phyloP scores from a whole-genome alignment of 2,113 vertebrate species.

The Etheostoma cragini region DNA sequence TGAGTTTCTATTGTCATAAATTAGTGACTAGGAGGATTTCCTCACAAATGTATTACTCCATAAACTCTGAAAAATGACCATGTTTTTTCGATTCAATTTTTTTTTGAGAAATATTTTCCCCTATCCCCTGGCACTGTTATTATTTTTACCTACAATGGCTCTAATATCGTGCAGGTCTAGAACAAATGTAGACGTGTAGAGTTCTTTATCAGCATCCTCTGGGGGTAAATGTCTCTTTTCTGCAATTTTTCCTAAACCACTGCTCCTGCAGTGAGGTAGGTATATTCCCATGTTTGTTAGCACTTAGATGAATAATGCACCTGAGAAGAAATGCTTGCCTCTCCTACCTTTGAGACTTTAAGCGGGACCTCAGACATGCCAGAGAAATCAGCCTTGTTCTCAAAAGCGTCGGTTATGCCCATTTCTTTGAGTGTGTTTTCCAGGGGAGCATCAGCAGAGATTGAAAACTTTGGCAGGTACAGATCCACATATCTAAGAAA shows the following conservation, averaged over 20 bases:
- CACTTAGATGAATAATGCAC: background rate
- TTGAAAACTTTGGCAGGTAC: slow-evolving; percentile 85
- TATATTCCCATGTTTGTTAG: background rate
- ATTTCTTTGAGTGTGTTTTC: slow-evolving; percentile 75
- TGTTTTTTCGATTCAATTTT: too few relatives aligned
- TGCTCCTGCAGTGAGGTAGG: background rate
- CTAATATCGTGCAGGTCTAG: background rate
- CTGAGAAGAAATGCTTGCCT: too few relatives aligned
- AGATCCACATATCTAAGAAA: slow-evolving; percentile 78
- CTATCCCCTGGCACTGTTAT: too few relatives aligned
- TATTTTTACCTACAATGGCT: too few relatives aligned
- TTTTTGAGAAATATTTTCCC: too few relatives aligned
- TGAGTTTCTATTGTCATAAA: too few relatives aligned
- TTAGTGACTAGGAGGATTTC: too few relatives aligned
- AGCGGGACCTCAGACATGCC: too few relatives aligned
- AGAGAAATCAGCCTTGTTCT: too few relatives aligned
- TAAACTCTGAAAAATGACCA: too few relatives aligned
- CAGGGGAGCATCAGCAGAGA: slow-evolving; percentile 81
- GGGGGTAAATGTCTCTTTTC: background rate
- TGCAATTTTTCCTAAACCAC: background rate
- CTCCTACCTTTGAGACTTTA: too few relatives aligned
- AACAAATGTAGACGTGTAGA: background rate
- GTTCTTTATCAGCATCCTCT: background rate
- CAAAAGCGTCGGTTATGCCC: slow-evolving; percentile 57
- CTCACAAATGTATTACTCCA: too few relatives aligned